These are phyloP conservation scores for Drosophila watanabei DNA, from an alignment of 1,140 invertebrate genomes.

Conservation along the genomic window DNA sequence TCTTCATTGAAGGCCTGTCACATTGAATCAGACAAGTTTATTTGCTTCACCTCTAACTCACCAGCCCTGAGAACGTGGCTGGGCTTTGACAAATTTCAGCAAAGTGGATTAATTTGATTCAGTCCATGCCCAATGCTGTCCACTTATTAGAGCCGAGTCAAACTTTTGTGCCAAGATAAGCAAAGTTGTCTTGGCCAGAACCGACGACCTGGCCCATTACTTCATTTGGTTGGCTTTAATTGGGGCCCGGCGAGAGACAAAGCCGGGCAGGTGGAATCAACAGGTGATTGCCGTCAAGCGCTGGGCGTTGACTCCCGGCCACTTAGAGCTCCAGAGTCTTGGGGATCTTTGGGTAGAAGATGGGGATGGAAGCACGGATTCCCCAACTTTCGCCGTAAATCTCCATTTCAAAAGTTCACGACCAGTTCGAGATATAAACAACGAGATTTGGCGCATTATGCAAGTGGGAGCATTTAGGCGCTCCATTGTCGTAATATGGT, in stretches of 20 bases:
- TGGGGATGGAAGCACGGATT: background rate
- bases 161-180: constrained; percentile 57
- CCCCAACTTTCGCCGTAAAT: constrained; percentile 41
- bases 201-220: constrained; percentile 17
- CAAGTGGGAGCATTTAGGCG: constrained; percentile 63
- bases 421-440: constrained; percentile 42
- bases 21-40: constrained; percentile 53
- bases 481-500: constrained; percentile 25
- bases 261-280: constrained; percentile 43
- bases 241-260: constrained; percentile 23
- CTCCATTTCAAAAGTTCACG: constrained; percentile 48
- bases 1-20: constrained; percentile 26
- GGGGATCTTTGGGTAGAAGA: background rate
- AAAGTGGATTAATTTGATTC: constrained; percentile 78
- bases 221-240: constrained; percentile 56
- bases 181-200: constrained; percentile 45
- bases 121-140: constrained; percentile 32
- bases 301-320: constrained; percentile 9
- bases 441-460: constrained; percentile 56
- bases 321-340: background rate
- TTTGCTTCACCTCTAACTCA: constrained; percentile 4
- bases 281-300: constrained; percentile 57
- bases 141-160: constrained; percentile 26
- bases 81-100: constrained; percentile 71
- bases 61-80: background rate